phyloP scores from a whole-genome alignment of 1,140 invertebrate genomes.

The Elysia chlorotica region DNA sequence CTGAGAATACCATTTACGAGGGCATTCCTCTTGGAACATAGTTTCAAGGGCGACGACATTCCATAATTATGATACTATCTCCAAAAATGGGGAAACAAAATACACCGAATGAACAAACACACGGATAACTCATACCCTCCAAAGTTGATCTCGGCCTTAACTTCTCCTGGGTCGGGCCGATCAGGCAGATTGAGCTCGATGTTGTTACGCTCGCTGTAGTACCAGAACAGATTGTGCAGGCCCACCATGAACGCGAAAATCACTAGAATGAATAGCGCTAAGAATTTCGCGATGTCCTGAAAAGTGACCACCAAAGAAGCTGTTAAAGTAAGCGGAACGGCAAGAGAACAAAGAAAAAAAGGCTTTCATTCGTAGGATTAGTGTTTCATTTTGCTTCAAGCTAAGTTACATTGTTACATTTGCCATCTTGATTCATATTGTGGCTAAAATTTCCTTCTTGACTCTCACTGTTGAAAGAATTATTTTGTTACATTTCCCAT shows the following conservation, averaged over 20 bases:
- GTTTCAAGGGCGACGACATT: too few relatives aligned
- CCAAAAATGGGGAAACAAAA: too few relatives aligned
- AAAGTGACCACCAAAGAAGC: too few relatives aligned
- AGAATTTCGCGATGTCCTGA: conserved; percentile 54
- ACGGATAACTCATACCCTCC: conserved; percentile 49
- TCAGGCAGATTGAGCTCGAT: conserved; percentile 32
- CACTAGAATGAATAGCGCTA: conserved; percentile 43
- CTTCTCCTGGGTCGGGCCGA: not conserved
- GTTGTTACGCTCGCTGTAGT: conserved; percentile 41
- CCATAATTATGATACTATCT: too few relatives aligned
- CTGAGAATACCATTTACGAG: too few relatives aligned
- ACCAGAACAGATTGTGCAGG: conserved; percentile 56
- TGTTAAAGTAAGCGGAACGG: too few relatives aligned
- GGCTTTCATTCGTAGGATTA: not conserved
- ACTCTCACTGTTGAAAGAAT: too few relatives aligned
- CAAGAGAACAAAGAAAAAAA: not conserved
- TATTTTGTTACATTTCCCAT: too few relatives aligned
- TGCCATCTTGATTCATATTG: too few relatives aligned
- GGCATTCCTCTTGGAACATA: too few relatives aligned
- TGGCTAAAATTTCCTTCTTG: too few relatives aligned
- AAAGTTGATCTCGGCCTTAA: conserved; percentile 38
- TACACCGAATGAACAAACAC: too few relatives aligned
- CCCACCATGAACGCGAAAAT: conserved; percentile 54
- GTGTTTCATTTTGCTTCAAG: not conserved
- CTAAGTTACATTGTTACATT: not conserved